These are phyloP conservation scores for Calameuta filiformis DNA, from an alignment of 2,888 invertebrate species.

Conservation along the genomic window DNA sequence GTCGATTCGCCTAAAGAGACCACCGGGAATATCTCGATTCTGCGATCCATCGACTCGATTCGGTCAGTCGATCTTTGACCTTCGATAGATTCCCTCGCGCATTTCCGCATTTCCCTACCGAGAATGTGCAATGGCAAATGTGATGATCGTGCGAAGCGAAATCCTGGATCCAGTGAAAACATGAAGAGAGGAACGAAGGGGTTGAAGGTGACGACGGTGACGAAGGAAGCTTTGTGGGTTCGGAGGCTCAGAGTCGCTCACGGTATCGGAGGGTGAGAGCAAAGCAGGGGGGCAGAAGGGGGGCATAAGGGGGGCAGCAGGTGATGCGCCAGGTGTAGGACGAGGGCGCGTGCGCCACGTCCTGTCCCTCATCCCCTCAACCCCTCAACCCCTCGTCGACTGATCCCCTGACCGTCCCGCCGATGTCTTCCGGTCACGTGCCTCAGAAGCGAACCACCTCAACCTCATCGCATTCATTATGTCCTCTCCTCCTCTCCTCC, in stretches of 20 bases:
- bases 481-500: slow-evolving; percentile 24
- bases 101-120: too few species aligned
- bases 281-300: slow-evolving; percentile 48
- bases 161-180: neutral
- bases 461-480: slow-evolving; percentile 25
- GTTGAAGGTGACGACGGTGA: slow-evolving; percentile 12
- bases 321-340: slow-evolving; percentile 64
- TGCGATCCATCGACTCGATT: too few species aligned
- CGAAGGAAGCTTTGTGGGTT: slow-evolving; percentile 15
- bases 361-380: slow-evolving; percentile 5
- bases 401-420: slow-evolving; percentile 34
- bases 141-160: too few species aligned
- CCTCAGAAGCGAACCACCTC: slow-evolving; percentile 28
- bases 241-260: neutral
- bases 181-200: slow-evolving; percentile 4
- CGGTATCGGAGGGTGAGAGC: slow-evolving; percentile 35
- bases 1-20: too few species aligned
- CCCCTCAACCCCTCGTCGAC: slow-evolving; percentile 14
- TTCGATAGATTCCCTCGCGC: too few species aligned
- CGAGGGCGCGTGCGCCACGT: slow-evolving; percentile 58
- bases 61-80: too few species aligned
- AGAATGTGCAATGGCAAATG: too few species aligned
- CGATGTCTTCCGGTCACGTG: slow-evolving; percentile 58
- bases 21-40: too few species aligned
- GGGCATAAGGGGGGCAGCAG: slow-evolving; percentile 55